phyloP scores from a whole-genome alignment of 2,888 invertebrate genomes.

The Allolobophora icterica region DNA sequence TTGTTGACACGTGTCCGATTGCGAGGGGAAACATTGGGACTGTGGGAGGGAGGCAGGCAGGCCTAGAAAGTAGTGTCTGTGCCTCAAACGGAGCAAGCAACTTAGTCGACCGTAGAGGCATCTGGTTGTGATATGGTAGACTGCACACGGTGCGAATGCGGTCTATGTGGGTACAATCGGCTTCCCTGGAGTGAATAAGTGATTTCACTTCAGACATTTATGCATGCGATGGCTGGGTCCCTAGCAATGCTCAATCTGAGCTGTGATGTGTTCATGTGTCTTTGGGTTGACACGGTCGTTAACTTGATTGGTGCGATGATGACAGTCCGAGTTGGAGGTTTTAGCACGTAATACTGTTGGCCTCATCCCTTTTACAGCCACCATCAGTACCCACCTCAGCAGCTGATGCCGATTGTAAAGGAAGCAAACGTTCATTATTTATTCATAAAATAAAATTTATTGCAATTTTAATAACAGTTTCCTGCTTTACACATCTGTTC shows the following conservation, averaged over 20 bases:
- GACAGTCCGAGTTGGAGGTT: too few relatives aligned
- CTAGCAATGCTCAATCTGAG: not conserved
- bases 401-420: not conserved
- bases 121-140: not conserved
- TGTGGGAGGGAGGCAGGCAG: not conserved
- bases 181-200: not conserved
- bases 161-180: too few relatives aligned
- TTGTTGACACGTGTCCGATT: not conserved
- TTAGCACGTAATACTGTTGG: too few relatives aligned
- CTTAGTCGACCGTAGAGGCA: not conserved
- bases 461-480: not conserved
- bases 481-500: not conserved
- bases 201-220: not conserved
- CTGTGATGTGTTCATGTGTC: not conserved
- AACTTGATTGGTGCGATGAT: too few relatives aligned
- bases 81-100: not conserved
- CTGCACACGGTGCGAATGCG: not conserved
- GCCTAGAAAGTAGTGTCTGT: not conserved
- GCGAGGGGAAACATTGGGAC: not conserved
- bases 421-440: not conserved
- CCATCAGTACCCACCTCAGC: not conserved
- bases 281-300: not conserved
- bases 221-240: not conserved
- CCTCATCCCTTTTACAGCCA: not conserved
- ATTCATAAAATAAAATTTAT: not conserved